A percentile compares a stretch with the other conserved stretches of the same genome.
phyloP scores from a whole-genome alignment of 2,113 vertebrate genomes.

The Nothobranchius furzeri region DNA sequence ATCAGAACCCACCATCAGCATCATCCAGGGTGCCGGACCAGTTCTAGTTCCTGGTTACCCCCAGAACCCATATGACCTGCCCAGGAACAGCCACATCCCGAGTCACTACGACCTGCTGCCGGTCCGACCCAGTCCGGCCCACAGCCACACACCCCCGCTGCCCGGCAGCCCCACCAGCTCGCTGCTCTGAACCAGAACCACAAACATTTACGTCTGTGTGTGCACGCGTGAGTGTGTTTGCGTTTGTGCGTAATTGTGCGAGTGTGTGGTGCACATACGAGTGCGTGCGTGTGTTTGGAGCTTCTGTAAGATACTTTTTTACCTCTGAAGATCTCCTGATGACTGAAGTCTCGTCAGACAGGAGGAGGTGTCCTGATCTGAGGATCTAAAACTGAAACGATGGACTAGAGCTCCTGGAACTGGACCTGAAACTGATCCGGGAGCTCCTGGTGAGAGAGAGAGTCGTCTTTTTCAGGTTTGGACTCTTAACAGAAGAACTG shows the following conservation, averaged over 20 bases:
- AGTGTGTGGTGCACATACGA: neutral
- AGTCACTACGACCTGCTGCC: conserved; percentile 93
- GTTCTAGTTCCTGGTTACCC: conserved; percentile 79
- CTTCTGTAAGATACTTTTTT: no score
- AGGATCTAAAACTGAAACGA: no score
- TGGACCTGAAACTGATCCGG: no score
- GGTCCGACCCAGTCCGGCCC: conserved; percentile 81
- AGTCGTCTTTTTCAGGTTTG: no score
- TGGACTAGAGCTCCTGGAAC: no score
- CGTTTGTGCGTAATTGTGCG: no score
- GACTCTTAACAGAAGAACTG: no score
- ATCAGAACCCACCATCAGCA: conserved; percentile 88
- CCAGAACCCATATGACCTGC: conserved; percentile 90
- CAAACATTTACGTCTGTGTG: neutral
- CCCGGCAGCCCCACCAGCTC: conserved; percentile 82
- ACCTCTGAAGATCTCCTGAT: no score
- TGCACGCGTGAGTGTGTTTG: neutral
- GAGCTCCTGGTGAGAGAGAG: no score
- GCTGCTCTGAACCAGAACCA: conserved; percentile 55
- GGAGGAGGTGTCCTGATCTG: no score
- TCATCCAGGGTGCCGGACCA: conserved; percentile 78
- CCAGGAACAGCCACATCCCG: conserved; percentile 92
- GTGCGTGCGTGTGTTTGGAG: neutral
- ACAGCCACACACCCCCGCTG: conserved; percentile 80
- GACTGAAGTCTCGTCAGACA: no score